Conservation (phyloP, 2,888 invertebrate genomes). For the Ypsolopha sequella region DNA sequence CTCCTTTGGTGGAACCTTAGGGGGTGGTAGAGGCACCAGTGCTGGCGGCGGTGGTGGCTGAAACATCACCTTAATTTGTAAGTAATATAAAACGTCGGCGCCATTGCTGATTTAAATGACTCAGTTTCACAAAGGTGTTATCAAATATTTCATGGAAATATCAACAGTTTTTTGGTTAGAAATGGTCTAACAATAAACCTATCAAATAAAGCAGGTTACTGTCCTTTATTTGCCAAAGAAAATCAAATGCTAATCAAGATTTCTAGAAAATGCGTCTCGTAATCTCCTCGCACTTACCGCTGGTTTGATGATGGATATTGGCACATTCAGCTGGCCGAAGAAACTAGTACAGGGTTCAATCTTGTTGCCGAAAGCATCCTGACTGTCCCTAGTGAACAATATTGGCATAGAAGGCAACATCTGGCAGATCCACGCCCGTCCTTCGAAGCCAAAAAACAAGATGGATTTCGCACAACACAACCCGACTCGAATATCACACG, state of each 20-base stretch:
- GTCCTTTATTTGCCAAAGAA: no score
- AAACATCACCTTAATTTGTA: slow-evolving; percentile 15
- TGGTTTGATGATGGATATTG: slow-evolving; percentile 25
- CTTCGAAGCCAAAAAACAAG: slow-evolving; percentile 11
- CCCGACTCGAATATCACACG: not conserved
- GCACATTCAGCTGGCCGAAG: slow-evolving; percentile 16
- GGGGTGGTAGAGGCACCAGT: slow-evolving; percentile 21
- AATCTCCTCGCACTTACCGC: slow-evolving; percentile 21
- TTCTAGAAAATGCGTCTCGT: no score
- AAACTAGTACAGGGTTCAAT: slow-evolving; percentile 55
- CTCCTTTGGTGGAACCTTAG: slow-evolving; percentile 24
- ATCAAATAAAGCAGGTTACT: no score
- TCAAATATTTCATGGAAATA: no score
- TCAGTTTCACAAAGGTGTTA: no score
- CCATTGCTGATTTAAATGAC: no score
- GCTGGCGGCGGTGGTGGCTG: slow-evolving; percentile 28
- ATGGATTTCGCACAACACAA: not conserved
- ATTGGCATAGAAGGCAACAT: slow-evolving; percentile 70
- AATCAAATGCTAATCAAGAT: no score
- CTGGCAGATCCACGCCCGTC: slow-evolving; percentile 32
- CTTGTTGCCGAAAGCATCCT: slow-evolving; percentile 62
- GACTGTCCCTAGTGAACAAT: slow-evolving; percentile 57
- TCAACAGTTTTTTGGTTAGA: no score
- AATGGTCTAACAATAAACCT: no score
- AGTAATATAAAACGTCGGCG: no score